These are phyloP conservation scores for Tetramorium simillimum DNA, from an alignment of 1,140 invertebrate species.

Conservation along the genomic window DNA sequence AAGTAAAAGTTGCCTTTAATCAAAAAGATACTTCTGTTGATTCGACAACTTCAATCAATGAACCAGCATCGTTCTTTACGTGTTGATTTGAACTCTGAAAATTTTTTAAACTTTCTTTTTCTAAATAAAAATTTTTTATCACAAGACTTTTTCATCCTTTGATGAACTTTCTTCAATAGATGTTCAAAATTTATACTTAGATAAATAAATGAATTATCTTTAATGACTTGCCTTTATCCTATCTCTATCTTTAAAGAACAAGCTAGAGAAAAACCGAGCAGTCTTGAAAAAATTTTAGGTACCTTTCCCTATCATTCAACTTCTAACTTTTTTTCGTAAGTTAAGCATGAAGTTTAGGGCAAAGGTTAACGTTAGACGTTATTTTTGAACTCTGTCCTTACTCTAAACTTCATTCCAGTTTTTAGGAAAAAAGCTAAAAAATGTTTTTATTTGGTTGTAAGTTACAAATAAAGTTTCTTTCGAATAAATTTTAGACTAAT, in stretches of 20 bases:
- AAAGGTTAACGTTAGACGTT: slow-evolving; percentile 9
- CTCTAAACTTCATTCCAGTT: neutral
- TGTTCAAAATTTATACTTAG: neutral
- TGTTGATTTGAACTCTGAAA: no score
- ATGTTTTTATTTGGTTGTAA: neutral
- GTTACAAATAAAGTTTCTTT: slow-evolving; percentile 10
- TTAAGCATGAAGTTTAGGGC: slow-evolving; percentile 19
- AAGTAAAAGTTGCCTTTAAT: neutral
- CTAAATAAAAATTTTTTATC: no score
- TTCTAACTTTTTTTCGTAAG: slow-evolving; percentile 8
- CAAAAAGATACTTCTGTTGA: neutral
- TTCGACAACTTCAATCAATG: neutral
- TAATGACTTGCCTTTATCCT: slow-evolving; percentile 2
- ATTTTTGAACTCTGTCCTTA: neutral
- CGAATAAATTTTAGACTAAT: neutral
- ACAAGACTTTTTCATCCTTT: neutral
- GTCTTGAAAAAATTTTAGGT: neutral
- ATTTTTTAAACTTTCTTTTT: no score
- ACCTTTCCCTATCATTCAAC: neutral
- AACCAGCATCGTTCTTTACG: neutral
- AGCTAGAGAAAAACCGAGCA: neutral
- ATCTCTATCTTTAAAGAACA: neutral
- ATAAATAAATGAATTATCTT: slow-evolving; percentile 17
- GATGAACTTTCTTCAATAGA: neutral
- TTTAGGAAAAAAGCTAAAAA: neutral